Percentiles rank a stretch among this genome's conserved stretches.
Evolutionary conservation across 2,113 vertebrate species (phyloP).

Genomic region (Lamprologus speciosus): DNA sequence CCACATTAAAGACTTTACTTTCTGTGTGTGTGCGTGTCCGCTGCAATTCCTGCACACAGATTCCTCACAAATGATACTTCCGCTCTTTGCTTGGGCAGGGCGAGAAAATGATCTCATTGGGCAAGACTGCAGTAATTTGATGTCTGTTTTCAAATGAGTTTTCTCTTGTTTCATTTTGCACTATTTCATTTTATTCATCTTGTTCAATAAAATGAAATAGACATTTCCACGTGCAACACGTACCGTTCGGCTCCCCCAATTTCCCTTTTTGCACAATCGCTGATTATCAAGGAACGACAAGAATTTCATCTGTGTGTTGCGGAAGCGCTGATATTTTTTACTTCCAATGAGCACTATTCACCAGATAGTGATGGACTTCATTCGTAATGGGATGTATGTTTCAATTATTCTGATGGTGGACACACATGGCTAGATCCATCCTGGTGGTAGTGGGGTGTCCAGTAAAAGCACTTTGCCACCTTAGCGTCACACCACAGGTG

Average conservation of each 20-base stretch:
- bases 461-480: not conserved
- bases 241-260: not conserved
- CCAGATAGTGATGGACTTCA: not conserved
- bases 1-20: not conserved
- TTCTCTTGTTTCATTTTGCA: conserved; percentile 31
- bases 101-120: conserved; percentile 10
- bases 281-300: conserved; percentile 9
- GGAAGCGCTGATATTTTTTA: not conserved
- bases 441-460: not conserved
- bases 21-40: not conserved
- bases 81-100: conserved; percentile 16
- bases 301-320: not conserved
- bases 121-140: conserved; percentile 29
- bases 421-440: conserved; percentile 3
- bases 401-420: conserved; percentile 23
- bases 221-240: not conserved
- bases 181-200: conserved; percentile 4
- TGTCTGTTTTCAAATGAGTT: conserved; percentile 36
- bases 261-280: not conserved
- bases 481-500: conserved; percentile 10
- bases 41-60: not conserved
- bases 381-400: not conserved
- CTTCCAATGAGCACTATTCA: not conserved
- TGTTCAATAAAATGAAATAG: conserved; percentile 13
- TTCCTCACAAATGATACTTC: conserved; percentile 1